Percentiles rank a stretch among this genome's conserved stretches.
These are phyloP conservation scores for Myotis planiceps DNA, from an alignment of 2,797 vertebrate genomes.

Conservation along the genomic window DNA sequence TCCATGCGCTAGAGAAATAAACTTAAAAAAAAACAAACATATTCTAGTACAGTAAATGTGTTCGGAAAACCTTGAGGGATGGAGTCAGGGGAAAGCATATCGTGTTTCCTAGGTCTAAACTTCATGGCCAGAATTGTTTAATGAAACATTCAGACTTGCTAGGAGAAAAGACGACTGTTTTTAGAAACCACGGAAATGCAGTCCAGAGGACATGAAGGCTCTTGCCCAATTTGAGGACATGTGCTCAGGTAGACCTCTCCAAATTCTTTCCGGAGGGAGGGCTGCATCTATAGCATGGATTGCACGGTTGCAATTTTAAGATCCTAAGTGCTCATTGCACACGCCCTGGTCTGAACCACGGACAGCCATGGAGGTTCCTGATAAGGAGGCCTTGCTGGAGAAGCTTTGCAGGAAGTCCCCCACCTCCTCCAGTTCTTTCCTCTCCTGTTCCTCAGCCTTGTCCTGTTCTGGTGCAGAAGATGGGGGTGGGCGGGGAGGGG, in stretches of 20 bases:
- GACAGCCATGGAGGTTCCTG: accelerated
- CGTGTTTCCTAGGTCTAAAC: not conserved
- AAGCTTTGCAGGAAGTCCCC: accelerated
- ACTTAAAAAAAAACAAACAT: not conserved
- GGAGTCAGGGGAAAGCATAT: not conserved
- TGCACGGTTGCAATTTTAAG: too few species aligned
- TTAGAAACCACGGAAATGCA: not conserved
- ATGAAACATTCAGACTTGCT: not conserved
- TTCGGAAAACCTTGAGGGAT: not conserved
- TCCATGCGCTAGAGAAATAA: not conserved
- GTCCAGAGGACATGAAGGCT: not conserved
- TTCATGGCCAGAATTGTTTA: not conserved
- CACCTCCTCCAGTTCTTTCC: accelerated
- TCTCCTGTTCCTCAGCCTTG: too few species aligned
- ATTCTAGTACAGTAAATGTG: not conserved
- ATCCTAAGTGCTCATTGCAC: too few species aligned
- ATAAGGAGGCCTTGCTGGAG: accelerated
- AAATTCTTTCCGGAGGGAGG: not conserved
- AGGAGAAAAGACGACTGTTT: not conserved
- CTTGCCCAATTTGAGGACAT: not conserved
- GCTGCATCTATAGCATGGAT: not conserved
- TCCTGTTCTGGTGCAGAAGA: too few species aligned
- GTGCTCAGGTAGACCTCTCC: not conserved
- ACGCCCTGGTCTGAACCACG: too few species aligned
- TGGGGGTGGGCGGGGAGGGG: too few species aligned